Evolutionary conservation across 1,140 invertebrate species (phyloP), one percentile per base, ranked within the genome.

Genomic region (Penaeus chinensis): DNA sequence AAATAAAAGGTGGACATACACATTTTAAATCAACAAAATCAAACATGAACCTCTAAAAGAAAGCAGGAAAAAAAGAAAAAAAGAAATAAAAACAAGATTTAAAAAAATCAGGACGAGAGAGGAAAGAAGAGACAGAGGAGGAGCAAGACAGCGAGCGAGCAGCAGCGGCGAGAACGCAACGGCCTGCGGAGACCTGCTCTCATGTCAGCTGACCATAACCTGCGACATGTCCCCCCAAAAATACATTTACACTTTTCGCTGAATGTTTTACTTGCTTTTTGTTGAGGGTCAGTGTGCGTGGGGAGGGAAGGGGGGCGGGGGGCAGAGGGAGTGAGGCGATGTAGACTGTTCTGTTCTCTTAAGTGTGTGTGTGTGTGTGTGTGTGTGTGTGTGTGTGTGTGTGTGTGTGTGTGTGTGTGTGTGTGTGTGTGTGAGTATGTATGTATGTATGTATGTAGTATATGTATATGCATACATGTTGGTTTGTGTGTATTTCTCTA

Each of bases 241-340:
- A 83, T 65, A 83, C 82, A 71, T 83, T 71, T 54, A 83, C 82
- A 71, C 62, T 83, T 83, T 71, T 69, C 69, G 63, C 32, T 24
- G 37, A 83, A 65, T 54, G 62, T 83, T 83, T 83, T 83, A 83
- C 82, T 71, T 83, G 82, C 66, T 42, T 65, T 37, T 61, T n/a
- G 54, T 54, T 54, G 54, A 54, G 54, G 54, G 10, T 54, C 54
- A 54, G 54, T 54, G 54, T 54, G 54, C 16, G 54, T 16, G 54
- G 54, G 54, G 54, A 16, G 10, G 54, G 54, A 16, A 2, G 54
- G 54, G 11, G 16, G 54, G 54, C 0, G 11, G 54, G 54, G 54
- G 54, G 1, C 54, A 16, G 54, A 16, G 54, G 10, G 10, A 54
- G 54, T 4, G 54, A 42, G 37, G 37, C 37, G 37, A 4, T 42